A percentile compares a stretch with the other conserved stretches of the same genome.
Conservation (phyloP, 2,113 vertebrate genomes). For the Epinephelus moara region DNA sequence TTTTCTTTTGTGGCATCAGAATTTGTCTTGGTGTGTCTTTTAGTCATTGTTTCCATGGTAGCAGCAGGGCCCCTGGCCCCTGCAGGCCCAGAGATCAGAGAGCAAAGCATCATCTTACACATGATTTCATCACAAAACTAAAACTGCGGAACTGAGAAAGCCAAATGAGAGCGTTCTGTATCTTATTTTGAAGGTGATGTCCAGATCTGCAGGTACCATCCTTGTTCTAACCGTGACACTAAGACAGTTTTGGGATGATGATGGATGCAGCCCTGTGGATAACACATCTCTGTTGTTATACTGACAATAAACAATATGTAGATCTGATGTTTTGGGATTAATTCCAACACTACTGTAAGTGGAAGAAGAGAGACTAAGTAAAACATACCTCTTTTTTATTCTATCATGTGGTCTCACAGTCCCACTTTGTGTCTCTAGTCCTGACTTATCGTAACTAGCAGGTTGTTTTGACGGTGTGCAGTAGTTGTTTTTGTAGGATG, state of each 20-base stretch:
- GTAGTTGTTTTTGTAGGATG: constrained; percentile 36
- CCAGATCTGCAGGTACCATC: not conserved
- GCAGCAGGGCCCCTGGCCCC: constrained; percentile 1
- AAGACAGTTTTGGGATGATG: not conserved
- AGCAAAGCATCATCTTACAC: not conserved
- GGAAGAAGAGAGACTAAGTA: not conserved
- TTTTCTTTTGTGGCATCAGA: constrained; percentile 15
- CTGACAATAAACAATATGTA: constrained; percentile 30
- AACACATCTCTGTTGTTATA: constrained; percentile 29
- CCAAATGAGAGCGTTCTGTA: not conserved
- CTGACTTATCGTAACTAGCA: constrained; percentile 27
- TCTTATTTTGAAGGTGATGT: constrained; percentile 6
- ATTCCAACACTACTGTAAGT: constrained; percentile 7
- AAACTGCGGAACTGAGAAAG: not conserved
- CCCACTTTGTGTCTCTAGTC: constrained; percentile 8
- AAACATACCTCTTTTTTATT: constrained; percentile 2
- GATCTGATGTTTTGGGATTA: constrained; percentile 35
- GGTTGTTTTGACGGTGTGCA: constrained; percentile 30
- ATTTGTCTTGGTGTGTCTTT: not conserved
- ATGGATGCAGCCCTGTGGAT: constrained; percentile 1
- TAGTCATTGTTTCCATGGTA: not conserved
- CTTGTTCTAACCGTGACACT: not conserved
- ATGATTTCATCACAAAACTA: not conserved
- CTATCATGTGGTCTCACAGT: not conserved
- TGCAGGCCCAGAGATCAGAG: not conserved